Base-by-base conservation (phyloP, 2,797 vertebrate genomes). In the Buceros bicornis region DNA sequence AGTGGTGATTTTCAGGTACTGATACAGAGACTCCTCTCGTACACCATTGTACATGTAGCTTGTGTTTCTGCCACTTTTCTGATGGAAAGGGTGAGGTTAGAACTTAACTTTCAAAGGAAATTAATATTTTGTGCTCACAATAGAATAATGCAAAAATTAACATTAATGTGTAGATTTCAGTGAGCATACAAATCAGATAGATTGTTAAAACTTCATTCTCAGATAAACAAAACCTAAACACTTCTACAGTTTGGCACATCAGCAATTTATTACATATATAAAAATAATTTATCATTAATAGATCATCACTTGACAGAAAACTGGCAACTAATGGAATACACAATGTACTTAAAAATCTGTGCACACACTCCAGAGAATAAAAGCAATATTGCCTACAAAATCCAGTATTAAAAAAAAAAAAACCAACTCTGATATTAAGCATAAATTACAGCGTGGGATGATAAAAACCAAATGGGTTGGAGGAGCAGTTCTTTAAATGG, bases 391-490 rank as follows among this genome's bases (percentile, higher is more conserved):
- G 50, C 8, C 26, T 77, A 72, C 47, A 67, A 91, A 89, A 78
- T 42, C 8, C 60, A 65, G 10, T 22, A 71, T 71, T 62, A 1
- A 73, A 79, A 48, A 79, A 82, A 25, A 58, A 70, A 28, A 45
- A 25, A 50, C 3, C 0, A 24, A 11, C n/a, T 80, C 61, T 86
- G 48, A 9, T 89, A 31, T 85, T 89, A 82, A 77, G 80, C 19
- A 3, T 54, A 62, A 71, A 73, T 82, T 89, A 45, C 24, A 64
- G 16, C 25, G 51, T 58, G 18, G 28, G 9, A 73, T 89, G 33
- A 93, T 81, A 87, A 43, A 92, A 95, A 96, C 40, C 79, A 92
- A 95, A 91, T 50, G 76, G 24, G 2, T 64, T 87, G 29, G 16
- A 80, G 67, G 9, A 95, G n/a, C 18, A 90, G 26, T 78, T 85